These are phyloP conservation scores for Rhea pennata DNA, from an alignment of 2,113 vertebrate genomes.

Conservation along the genomic window DNA sequence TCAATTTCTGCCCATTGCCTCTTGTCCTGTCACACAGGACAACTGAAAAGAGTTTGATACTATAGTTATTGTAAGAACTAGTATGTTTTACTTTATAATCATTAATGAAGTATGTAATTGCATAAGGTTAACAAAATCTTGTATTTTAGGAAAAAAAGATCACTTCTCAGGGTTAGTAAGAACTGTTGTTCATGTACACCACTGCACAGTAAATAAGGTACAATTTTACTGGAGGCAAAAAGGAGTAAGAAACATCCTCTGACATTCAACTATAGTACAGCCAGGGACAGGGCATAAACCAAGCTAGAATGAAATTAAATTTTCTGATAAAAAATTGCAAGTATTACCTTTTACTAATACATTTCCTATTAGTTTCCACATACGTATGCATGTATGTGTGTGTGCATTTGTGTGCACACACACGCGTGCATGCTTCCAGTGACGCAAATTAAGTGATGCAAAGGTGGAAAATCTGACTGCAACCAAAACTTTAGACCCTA, in stretches of 20 bases:
- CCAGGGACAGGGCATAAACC: background rate
- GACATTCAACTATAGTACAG: background rate
- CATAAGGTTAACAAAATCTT: background rate
- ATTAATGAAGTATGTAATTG: background rate
- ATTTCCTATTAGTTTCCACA: background rate
- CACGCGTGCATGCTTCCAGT: background rate
- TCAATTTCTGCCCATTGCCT: too few relatives aligned
- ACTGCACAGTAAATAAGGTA: background rate
- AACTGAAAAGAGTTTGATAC: background rate
- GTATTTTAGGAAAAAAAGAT: background rate
- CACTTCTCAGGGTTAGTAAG: background rate
- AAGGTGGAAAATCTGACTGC: background rate
- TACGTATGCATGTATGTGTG: too few relatives aligned
- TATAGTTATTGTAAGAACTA: background rate
- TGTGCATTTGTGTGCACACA: rapidly evolving
- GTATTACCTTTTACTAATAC: background rate
- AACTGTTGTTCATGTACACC: background rate
- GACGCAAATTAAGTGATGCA: background rate
- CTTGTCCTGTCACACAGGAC: too few relatives aligned
- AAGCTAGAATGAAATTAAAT: background rate
- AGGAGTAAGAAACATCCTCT: background rate
- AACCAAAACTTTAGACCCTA: background rate
- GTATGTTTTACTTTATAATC: background rate
- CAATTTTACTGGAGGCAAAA: background rate
- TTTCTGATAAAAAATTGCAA: rapidly evolving